Base-by-base conservation (phyloP, 2,888 invertebrate genomes). In the Dasypolia templi region DNA sequence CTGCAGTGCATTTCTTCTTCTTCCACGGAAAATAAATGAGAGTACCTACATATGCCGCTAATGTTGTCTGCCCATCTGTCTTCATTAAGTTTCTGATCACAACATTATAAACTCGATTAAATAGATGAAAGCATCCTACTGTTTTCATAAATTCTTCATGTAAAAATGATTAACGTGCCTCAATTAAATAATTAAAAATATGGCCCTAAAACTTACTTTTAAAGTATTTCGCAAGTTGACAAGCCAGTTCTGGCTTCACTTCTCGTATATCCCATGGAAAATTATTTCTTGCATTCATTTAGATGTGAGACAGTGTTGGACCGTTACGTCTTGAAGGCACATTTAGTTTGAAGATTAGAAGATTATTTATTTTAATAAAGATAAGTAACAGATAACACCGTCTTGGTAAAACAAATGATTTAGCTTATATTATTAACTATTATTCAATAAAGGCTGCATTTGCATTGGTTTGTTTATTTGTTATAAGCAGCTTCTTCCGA, bases 41-140 rank as follows among this genome's bases (percentile, higher is more conserved):
- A 70, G 29, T 67, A 56, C 2, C 4, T 19, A 56, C 2, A 1
- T 19, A 64, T 44, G 66, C n/a, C 70, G 42, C 14, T 32, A 55
- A 82, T 83, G 83, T 59, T 11, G 83, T 82, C 53, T 80, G 44
- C 26, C 83, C 72, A 80, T 77, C 58, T 53, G 32, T 67, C 44
- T 77, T 49, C 22, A n/a, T n/a, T n/a, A n/a, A 46, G 56, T 65
- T 81, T 62, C 49, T 81, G 65, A 81, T 62, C 49, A 49, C 29
- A 56, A 44, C 26, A 22, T 55, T n/a, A n/a, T n/a, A n/a, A 39
- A 3, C 44, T 11, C 26, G n/a, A 22, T 44, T 0, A 65, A 66
- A 51, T 51, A 44, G 32, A 67, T 19, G 32, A 59, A 66, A 58
- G 58, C 39, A 14, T 35, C 44, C 39, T 49, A 19, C 4, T 3